These are phyloP conservation scores for Drosophila anomelani DNA, from an alignment of 2,888 invertebrate species.

Conservation along the genomic window DNA sequence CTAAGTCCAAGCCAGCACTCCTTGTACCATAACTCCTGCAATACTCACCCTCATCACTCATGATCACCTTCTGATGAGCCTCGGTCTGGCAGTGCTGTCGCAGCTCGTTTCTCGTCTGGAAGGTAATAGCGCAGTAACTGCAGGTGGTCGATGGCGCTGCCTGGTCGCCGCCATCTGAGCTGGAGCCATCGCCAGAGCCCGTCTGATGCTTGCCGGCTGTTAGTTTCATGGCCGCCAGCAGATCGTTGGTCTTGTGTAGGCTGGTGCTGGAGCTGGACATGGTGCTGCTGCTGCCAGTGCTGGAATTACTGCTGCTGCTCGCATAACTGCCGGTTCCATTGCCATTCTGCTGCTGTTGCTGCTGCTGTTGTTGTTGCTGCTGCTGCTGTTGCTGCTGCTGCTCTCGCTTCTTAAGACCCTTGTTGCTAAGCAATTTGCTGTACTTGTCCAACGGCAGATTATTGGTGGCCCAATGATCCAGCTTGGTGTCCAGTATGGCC, in stretches of 20 bases:
- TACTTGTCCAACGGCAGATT: conserved; percentile 84
- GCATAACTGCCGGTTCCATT: conserved; percentile 59
- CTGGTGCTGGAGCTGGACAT: conserved; percentile 58
- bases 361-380: conserved; percentile 54
- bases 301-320: conserved; percentile 73
- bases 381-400: conserved; percentile 66
- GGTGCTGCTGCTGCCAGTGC: conserved; percentile 74
- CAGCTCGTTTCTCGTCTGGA: conserved; percentile 86
- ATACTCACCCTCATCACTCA: conserved; percentile 88
- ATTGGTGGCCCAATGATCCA: conserved; percentile 85
- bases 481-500: conserved; percentile 84
- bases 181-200: conserved; percentile 34
- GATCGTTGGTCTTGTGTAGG: conserved; percentile 76
- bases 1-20: not conserved
- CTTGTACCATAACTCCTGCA: not conserved
- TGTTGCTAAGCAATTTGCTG: conserved; percentile 83
- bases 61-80: conserved; percentile 88
- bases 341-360: conserved; percentile 58
- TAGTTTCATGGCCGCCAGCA: conserved; percentile 81
- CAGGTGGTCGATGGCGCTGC: conserved; percentile 84
- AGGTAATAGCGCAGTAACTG: conserved; percentile 87
- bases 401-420: conserved; percentile 81
- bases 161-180: conserved; percentile 54
- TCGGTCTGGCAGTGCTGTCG: conserved; percentile 87
- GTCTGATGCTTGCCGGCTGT: conserved; percentile 69